A percentile compares a stretch with the other conserved stretches of the same genome.
Conservation (phyloP, 2,888 invertebrate species). For the Thecocarcelia acutangulata region DNA sequence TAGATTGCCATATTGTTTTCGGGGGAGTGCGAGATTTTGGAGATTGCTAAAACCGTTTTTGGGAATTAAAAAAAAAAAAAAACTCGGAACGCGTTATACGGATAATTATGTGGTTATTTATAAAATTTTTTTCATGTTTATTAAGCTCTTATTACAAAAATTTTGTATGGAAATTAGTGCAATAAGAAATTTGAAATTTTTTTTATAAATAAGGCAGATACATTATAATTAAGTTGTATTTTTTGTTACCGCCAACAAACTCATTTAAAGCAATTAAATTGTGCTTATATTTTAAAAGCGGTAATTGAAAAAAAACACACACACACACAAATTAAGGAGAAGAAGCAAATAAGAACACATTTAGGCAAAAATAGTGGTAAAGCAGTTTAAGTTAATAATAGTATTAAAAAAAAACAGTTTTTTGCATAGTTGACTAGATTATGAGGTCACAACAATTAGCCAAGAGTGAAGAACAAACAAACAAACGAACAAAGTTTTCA, state of each 20-base stretch:
- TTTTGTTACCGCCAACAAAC: constrained; percentile 25
- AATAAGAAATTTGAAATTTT: no score
- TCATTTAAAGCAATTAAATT: constrained; percentile 63
- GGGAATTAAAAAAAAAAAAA: no score
- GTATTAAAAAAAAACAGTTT: constrained; percentile 58
- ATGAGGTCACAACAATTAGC: constrained; percentile 80
- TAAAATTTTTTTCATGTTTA: no score
- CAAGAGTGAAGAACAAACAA: constrained; percentile 75
- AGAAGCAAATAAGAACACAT: constrained; percentile 4
- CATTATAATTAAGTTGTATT: constrained; percentile 57
- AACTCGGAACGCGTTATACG: no score
- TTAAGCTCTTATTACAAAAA: no score
- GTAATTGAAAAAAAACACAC: constrained; percentile 10
- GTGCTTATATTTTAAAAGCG: constrained; percentile 42
- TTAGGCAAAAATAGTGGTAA: constrained; percentile 5
- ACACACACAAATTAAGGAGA: constrained; percentile 5
- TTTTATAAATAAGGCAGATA: no score
- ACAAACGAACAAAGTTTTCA: constrained; percentile 73
- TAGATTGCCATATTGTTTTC: no score
- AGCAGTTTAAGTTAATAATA: constrained; percentile 4
- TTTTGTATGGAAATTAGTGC: no score
- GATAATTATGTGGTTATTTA: no score
- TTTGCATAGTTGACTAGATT: constrained; percentile 78
- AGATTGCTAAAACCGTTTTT: no score
- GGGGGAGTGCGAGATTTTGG: no score